These are phyloP conservation scores for Dicroscelio sp. DNA, from an alignment of 2,888 invertebrate genomes.

Conservation along the genomic window DNA sequence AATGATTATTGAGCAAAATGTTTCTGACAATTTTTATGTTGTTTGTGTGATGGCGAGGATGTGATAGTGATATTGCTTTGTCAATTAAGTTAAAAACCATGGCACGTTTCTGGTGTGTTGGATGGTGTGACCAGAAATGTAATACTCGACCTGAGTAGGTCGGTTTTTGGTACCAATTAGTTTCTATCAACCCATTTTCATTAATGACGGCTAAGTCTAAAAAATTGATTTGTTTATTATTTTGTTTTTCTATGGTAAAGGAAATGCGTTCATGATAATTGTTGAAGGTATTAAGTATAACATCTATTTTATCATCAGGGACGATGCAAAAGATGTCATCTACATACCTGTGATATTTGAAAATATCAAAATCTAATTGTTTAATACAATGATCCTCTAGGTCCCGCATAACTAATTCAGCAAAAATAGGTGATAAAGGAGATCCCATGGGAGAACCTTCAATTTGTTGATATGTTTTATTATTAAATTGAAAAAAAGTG, in stretches of 20 bases:
- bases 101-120: no score
- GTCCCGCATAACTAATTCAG: no score
- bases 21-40: not conserved
- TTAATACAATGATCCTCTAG: not conserved
- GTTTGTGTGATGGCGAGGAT: not conserved
- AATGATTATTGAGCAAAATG: not conserved
- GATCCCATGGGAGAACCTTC: conserved; percentile 26
- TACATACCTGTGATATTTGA: no score
- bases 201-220: not conserved
- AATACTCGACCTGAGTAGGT: no score
- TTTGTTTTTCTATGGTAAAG: conserved; percentile 9
- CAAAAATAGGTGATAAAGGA: no score
- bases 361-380: not conserved
- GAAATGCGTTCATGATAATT: not conserved
- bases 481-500: not conserved
- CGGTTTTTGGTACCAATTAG: no score
- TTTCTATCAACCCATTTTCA: not conserved
- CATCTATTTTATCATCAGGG: not conserved
- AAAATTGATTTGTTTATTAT: conserved; percentile 12
- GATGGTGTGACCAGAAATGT: no score
- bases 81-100: no score
- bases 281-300: not conserved
- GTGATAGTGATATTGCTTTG: not conserved
- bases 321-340: not conserved
- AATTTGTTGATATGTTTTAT: conserved; percentile 20